Conservation (phyloP, 2,797 vertebrate species). For the Tapera naevia region DNA sequence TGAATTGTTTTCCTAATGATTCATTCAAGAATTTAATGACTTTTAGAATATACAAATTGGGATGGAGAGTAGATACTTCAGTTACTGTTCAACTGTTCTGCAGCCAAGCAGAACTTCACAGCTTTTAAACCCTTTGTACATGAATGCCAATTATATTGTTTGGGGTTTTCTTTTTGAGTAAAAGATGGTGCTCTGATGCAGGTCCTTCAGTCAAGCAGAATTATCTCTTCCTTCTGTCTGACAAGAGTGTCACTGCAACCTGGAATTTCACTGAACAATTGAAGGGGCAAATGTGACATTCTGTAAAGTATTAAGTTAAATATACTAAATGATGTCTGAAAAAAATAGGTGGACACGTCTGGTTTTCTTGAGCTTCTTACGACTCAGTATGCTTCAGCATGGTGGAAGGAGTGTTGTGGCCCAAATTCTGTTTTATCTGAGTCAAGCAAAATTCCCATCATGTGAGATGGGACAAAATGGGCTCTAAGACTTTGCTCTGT, state of each 20-base stretch:
- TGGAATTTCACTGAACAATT: not conserved
- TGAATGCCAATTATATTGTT: slow-evolving; percentile 53
- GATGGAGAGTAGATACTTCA: slow-evolving; percentile 48
- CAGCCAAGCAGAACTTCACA: slow-evolving; percentile 46
- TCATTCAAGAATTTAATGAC: slow-evolving; percentile 69
- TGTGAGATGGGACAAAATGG: not conserved
- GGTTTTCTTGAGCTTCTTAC: not conserved
- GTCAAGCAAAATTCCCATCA: not conserved
- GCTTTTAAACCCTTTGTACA: slow-evolving; percentile 27
- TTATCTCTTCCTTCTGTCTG: not conserved
- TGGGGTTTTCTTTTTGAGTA: slow-evolving; percentile 35
- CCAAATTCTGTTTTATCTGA: not conserved
- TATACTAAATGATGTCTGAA: not conserved
- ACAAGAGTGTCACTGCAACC: not conserved
- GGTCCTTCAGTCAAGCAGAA: not conserved
- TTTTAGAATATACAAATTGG: slow-evolving; percentile 71
- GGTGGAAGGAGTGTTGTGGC: not conserved
- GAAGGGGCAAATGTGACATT: not conserved
- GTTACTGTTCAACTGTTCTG: slow-evolving; percentile 59
- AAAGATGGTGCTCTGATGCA: not conserved
- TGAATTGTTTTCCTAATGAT: slow-evolving; percentile 76
- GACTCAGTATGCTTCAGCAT: accelerated
- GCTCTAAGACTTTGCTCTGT: no score
- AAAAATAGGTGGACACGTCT: not conserved
- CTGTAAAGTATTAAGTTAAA: not conserved